Conservation (phyloP, 37 sponge, comb jelly and placozoan genomes). For the Ephydatia muelleri region DNA sequence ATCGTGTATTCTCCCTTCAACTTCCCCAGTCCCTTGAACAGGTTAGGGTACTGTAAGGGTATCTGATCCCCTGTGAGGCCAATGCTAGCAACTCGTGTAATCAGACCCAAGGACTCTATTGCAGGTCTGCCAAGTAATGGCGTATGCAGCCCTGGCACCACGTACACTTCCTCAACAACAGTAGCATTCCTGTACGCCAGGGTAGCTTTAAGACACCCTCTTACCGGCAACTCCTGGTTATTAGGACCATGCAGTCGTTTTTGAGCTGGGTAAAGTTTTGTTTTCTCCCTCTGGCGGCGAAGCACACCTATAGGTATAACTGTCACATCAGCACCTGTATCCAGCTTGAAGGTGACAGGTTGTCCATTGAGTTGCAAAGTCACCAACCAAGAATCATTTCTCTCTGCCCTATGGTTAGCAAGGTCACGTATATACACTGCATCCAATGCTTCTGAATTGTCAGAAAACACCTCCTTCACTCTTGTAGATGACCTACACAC, state of each 20-base stretch:
- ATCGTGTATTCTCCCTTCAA: slow-evolving; percentile 37
- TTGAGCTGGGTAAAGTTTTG: too few relatives aligned
- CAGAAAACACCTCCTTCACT: background rate
- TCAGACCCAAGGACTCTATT: slow-evolving; percentile 23
- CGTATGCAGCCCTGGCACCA: slow-evolving; percentile 7
- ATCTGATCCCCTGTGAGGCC: background rate
- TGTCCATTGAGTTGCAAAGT: slow-evolving; percentile 10
- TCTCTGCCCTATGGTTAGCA: too few relatives aligned
- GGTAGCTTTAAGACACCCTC: too few relatives aligned
- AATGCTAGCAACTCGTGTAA: slow-evolving; percentile 9
- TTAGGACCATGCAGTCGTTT: too few relatives aligned
- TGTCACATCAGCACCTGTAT: slow-evolving; percentile 24
- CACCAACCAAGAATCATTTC: background rate
- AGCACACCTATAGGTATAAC: slow-evolving; percentile 2
- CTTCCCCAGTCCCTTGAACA: slow-evolving; percentile 50
- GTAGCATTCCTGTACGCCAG: too few relatives aligned
- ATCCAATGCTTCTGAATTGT: too few relatives aligned
- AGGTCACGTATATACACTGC: too few relatives aligned
- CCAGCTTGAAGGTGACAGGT: slow-evolving; percentile 10
- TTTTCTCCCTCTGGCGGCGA: too few relatives aligned
- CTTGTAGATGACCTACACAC: background rate
- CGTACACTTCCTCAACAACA: slow-evolving; percentile 9
- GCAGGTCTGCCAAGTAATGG: slow-evolving; percentile 44
- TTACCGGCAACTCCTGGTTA: too few relatives aligned
- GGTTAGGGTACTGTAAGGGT: slow-evolving; percentile 11